Evolutionary conservation across 2,888 invertebrate genomes (phyloP).

Genomic region (Notodonta ziczac): DNA sequence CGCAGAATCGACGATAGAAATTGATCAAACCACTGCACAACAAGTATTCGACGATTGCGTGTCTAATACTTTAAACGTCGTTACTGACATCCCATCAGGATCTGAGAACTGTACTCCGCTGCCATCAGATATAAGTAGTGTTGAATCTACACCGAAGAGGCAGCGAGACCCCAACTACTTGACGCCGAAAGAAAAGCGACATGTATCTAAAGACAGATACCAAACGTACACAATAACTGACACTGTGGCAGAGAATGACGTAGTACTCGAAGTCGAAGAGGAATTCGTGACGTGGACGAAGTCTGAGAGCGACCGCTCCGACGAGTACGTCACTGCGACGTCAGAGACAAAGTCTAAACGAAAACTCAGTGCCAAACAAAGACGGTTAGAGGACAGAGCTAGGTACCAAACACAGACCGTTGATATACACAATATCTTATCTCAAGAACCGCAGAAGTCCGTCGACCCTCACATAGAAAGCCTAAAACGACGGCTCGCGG

Average conservation of each 20-base stretch:
- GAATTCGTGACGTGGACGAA: conserved; percentile 77
- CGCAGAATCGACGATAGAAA: conserved; percentile 85
- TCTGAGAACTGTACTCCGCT: conserved; percentile 85
- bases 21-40: conserved; percentile 78
- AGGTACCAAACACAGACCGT: conserved; percentile 89
- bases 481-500: conserved; percentile 67
- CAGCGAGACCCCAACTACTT: conserved; percentile 77
- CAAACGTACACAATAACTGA: conserved; percentile 93
- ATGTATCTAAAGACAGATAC: conserved; percentile 90
- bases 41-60: conserved; percentile 86
- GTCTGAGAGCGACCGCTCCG: conserved; percentile 72
- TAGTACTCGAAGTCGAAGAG: conserved; percentile 62
- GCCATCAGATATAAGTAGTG: conserved; percentile 89
- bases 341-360: conserved; percentile 66
- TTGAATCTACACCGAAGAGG: conserved; percentile 90
- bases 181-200: conserved; percentile 91
- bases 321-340: conserved; percentile 65
- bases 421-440: conserved; percentile 62
- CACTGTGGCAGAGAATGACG: conserved; percentile 58
- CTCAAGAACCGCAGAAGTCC: conserved; percentile 45
- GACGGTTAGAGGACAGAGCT: conserved; percentile 87
- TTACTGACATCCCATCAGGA: conserved; percentile 82
- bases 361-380: conserved; percentile 86
- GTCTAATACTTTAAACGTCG: conserved; percentile 83
- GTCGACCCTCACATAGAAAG: conserved; percentile 70